phyloP scores from a whole-genome alignment of 2,888 invertebrate genomes.

The Orthosia incerta region DNA sequence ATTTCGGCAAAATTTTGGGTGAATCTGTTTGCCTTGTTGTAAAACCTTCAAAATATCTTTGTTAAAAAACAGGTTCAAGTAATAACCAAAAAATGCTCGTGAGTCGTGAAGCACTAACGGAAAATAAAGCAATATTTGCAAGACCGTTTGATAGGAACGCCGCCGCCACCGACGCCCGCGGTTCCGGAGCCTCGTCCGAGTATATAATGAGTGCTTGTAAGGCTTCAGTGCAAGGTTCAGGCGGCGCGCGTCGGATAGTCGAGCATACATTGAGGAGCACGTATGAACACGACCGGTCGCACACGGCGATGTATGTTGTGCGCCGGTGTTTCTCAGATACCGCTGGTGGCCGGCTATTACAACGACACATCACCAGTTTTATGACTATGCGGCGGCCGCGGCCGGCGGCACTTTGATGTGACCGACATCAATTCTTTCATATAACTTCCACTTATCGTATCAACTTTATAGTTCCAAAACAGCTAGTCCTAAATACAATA shows the following conservation, averaged over 20 bases:
- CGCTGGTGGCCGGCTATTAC: neutral
- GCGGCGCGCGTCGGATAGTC: neutral
- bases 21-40: neutral
- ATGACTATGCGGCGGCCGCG: neutral
- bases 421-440: slow-evolving; percentile 9
- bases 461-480: slow-evolving; percentile 2
- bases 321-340: neutral
- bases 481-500: slow-evolving; percentile 3
- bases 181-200: neutral
- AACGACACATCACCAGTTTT: neutral
- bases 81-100: neutral
- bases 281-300: no score
- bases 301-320: slow-evolving; percentile 2
- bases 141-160: no score
- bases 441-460: slow-evolving; percentile 7
- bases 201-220: neutral
- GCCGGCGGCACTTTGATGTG: slow-evolving; percentile 1
- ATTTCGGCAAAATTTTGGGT: neutral
- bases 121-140: neutral
- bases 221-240: slow-evolving; percentile 22
- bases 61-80: neutral
- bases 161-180: no score
- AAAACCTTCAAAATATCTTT: neutral
- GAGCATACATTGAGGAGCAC: neutral
- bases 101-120: neutral